Percentiles rank a stretch among this genome's conserved stretches.
Evolutionary conservation across 2,888 invertebrate species (phyloP).

Genomic region (Eulithis testata): DNA sequence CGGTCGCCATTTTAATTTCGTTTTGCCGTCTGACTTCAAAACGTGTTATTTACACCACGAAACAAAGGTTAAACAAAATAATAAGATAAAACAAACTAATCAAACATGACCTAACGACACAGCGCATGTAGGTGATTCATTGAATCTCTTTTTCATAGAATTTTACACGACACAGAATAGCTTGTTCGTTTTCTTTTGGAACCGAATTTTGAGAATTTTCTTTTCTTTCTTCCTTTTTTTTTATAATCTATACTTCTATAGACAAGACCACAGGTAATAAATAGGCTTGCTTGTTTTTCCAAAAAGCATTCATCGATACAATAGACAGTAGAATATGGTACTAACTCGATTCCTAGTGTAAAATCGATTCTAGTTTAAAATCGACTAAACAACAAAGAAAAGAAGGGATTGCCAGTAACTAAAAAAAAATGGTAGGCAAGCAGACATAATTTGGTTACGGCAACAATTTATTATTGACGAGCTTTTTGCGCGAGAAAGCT

Average conservation of each 20-base stretch:
- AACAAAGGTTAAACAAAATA: slow-evolving; percentile 77
- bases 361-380: too few relatives aligned
- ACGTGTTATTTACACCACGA: slow-evolving; percentile 73
- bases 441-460: too few relatives aligned
- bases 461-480: too few relatives aligned
- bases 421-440: too few relatives aligned
- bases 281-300: background rate
- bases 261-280: slow-evolving; percentile 6
- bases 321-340: too few relatives aligned
- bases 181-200: slow-evolving; percentile 65
- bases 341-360: too few relatives aligned
- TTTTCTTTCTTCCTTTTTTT: slow-evolving; percentile 41
- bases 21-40: slow-evolving; percentile 65
- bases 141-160: slow-evolving; percentile 69
- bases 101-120: slow-evolving; percentile 76
- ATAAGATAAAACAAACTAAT: slow-evolving; percentile 66
- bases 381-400: too few relatives aligned
- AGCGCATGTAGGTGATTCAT: slow-evolving; percentile 70
- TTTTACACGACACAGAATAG: slow-evolving; percentile 68
- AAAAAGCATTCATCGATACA: too few relatives aligned
- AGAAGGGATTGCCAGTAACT: too few relatives aligned
- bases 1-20: slow-evolving; percentile 90
- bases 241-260: too few relatives aligned
- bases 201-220: too few relatives aligned
- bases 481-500: too few relatives aligned